These are phyloP conservation scores for Nixonia krombeini DNA, from an alignment of 1,140 invertebrate species.

Conservation along the genomic window DNA sequence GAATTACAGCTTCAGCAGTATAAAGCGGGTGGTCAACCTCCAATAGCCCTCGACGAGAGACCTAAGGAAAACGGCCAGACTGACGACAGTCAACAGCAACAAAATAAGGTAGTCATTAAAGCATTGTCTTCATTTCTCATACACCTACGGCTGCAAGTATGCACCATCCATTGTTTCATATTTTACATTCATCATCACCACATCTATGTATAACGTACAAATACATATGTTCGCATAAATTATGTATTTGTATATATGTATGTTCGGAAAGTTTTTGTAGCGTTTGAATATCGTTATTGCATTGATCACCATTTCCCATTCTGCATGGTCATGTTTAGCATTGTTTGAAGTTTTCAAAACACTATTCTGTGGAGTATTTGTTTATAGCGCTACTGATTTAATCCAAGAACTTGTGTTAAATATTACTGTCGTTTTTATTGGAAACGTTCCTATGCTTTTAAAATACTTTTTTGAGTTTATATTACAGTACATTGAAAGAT, in stretches of 20 bases:
- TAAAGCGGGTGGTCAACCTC: slow-evolving; percentile 77
- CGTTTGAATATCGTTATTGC: slow-evolving; percentile 51
- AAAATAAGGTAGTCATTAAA: slow-evolving; percentile 58
- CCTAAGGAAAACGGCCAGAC: slow-evolving; percentile 82
- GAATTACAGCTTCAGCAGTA: slow-evolving; percentile 81
- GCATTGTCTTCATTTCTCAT: slow-evolving; percentile 1
- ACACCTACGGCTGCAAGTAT: slow-evolving; percentile 25
- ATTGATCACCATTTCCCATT: slow-evolving; percentile 51
- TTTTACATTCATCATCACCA: slow-evolving; percentile 49
- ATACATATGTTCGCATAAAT: slow-evolving; percentile 5
- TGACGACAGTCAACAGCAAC: slow-evolving; percentile 68
- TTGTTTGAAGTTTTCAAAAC: slow-evolving; percentile 25
- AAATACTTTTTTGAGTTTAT: too few relatives aligned
- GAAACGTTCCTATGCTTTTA: too few relatives aligned
- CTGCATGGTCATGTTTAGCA: slow-evolving; percentile 54
- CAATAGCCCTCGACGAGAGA: slow-evolving; percentile 74
- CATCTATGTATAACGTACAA: slow-evolving; percentile 18
- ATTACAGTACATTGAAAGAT: too few relatives aligned
- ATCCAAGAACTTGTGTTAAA: too few relatives aligned
- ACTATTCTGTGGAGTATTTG: neutral
- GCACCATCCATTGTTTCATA: slow-evolving; percentile 49
- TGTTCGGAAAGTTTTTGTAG: slow-evolving; percentile 36
- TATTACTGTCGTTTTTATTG: too few relatives aligned
- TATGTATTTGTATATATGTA: slow-evolving; percentile 15
- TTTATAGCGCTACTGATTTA: neutral